A percentile compares a stretch with the other conserved stretches of the same genome.
Conservation (phyloP, 2,797 vertebrate genomes). For the Cuniculus paca region DNA sequence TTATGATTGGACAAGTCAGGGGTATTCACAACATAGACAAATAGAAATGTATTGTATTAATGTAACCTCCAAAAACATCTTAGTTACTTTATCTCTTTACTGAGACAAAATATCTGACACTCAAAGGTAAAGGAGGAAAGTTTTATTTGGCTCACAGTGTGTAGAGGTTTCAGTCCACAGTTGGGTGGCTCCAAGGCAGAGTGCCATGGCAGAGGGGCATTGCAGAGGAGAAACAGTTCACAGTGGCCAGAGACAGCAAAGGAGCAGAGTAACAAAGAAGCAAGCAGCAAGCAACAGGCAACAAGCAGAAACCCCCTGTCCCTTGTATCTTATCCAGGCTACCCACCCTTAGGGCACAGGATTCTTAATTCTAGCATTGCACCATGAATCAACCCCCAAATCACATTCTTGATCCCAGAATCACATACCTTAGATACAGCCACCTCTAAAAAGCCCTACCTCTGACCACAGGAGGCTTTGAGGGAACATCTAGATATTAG, state of each 20-base stretch:
- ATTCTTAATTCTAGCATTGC: not conserved
- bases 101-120: not conserved
- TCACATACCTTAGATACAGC: not conserved
- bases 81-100: not conserved
- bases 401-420: not conserved
- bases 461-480: not conserved
- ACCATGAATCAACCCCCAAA: not conserved
- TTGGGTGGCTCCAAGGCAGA: not conserved
- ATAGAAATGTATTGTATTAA: conserved; percentile 33
- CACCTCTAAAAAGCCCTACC: not conserved
- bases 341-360: not conserved
- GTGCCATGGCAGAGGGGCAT: not conserved
- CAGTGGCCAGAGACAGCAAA: not conserved
- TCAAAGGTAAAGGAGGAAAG: not conserved
- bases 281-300: not conserved
- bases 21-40: not conserved
- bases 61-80: not conserved
- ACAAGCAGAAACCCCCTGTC: not conserved
- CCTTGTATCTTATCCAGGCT: not conserved
- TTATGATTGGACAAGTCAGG: not conserved
- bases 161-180: not conserved
- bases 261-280: not conserved
- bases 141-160: not conserved
- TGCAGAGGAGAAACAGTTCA: not conserved
- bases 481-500: not conserved